Evolutionary conservation across 2,113 vertebrate genomes (phyloP).

Genomic region (Gasterosteus aculeatus): DNA sequence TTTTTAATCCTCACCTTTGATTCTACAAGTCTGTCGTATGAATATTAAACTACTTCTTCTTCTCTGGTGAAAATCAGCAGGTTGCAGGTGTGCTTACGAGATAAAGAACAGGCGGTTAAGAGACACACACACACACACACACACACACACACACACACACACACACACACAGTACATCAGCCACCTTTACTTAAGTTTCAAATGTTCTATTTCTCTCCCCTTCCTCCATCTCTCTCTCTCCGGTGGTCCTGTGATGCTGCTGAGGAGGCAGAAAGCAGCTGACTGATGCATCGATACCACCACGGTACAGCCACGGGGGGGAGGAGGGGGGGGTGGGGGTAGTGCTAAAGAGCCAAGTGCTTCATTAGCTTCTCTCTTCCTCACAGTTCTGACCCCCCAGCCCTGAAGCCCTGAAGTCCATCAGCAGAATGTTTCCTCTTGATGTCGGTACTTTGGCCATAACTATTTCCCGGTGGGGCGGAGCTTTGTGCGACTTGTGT

Average conservation of each 20-base stretch:
- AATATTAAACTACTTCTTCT: background rate
- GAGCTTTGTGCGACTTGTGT: no score
- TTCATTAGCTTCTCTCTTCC: no score
- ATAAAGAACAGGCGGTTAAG: conserved; percentile 43
- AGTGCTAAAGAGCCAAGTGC: no score
- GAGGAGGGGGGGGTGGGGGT: no score
- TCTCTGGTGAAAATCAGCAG: conserved; percentile 7
- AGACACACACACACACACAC: no score
- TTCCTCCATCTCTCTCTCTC: no score
- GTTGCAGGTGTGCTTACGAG: conserved; percentile 50
- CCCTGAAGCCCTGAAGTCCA: no score
- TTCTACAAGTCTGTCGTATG: background rate
- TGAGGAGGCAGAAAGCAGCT: conserved; percentile 55
- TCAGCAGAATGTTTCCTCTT: no score
- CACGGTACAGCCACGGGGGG: conserved; percentile 34
- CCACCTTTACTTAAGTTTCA: background rate
- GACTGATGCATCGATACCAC: conserved; percentile 43
- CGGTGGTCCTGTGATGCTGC: conserved; percentile 36
- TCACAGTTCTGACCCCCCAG: no score
- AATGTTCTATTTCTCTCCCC: background rate
- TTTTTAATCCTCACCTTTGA: conserved; percentile 35
- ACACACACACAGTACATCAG: background rate
- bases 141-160: background rate
- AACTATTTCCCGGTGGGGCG: no score
- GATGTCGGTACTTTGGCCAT: no score